Evolutionary conservation across 2,888 invertebrate species (phyloP).

Genomic region (Cabera pusaria): DNA sequence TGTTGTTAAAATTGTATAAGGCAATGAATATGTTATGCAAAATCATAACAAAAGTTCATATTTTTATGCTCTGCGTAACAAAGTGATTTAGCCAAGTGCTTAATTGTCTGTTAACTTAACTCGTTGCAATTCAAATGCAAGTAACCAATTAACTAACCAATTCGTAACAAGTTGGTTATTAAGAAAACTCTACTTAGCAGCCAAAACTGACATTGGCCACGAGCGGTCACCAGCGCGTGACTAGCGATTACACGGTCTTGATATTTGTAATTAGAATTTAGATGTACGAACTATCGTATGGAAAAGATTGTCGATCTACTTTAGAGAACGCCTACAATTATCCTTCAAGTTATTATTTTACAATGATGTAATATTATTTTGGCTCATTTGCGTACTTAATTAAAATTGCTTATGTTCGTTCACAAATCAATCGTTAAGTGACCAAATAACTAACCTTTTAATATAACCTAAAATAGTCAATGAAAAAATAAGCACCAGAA

Average conservation of each 20-base stretch:
- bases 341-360: too few relatives aligned
- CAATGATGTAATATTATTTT: too few relatives aligned
- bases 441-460: too few relatives aligned
- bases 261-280: not conserved
- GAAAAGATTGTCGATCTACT: conserved; percentile 5
- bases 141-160: conserved; percentile 22
- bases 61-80: not conserved
- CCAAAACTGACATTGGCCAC: conserved; percentile 35
- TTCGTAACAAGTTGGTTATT: conserved; percentile 14
- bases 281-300: conserved; percentile 7
- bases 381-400: too few relatives aligned
- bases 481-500: too few relatives aligned
- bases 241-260: conserved; percentile 40
- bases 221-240: conserved; percentile 39
- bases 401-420: too few relatives aligned
- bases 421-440: too few relatives aligned
- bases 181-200: conserved; percentile 19
- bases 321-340: too few relatives aligned
- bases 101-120: conserved; percentile 17
- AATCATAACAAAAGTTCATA: too few relatives aligned
- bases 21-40: too few relatives aligned
- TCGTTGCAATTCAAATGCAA: conserved; percentile 24
- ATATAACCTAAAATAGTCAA: too few relatives aligned
- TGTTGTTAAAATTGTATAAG: too few relatives aligned
- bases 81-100: conserved; percentile 8